phyloP scores from a whole-genome alignment of 2,113 vertebrate species.

The Conger conger region DNA sequence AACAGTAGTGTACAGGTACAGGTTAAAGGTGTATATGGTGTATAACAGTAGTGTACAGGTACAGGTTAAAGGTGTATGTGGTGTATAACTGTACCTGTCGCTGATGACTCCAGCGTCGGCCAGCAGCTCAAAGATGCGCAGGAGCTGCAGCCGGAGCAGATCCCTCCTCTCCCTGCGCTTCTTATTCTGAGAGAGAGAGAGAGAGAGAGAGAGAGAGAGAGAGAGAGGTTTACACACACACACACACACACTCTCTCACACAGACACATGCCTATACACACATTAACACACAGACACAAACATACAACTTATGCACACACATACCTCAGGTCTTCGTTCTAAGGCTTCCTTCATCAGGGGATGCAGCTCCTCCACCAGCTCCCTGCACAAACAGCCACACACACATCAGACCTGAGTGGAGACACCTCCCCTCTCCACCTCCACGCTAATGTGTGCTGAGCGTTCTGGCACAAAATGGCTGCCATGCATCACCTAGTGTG shows the following conservation, averaged over 20 bases:
- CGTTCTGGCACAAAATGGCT: too few species aligned
- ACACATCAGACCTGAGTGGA: not conserved
- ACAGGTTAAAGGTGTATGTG: not conserved
- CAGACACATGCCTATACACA: too few species aligned
- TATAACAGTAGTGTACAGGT: not conserved
- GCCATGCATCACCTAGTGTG: too few species aligned
- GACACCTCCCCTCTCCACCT: too few species aligned
- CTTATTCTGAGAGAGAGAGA: conserved; percentile 79
- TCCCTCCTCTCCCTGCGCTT: conserved; percentile 92
- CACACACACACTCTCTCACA: not conserved
- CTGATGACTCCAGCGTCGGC: conserved; percentile 97
- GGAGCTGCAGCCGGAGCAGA: conserved; percentile 86
- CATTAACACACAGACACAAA: too few species aligned
- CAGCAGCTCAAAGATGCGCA: conserved; percentile 94
- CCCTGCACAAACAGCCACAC: conserved; percentile 65
- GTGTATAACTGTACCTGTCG: conserved; percentile 77
- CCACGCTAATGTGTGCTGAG: too few species aligned
- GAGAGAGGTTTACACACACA: not conserved
- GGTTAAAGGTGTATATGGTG: not conserved
- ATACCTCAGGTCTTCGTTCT: conserved; percentile 95
- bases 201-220: not conserved
- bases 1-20: too few species aligned
- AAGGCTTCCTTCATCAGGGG: conserved; percentile 98
- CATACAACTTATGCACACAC: conserved; percentile 25
- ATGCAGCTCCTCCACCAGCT: conserved; percentile 96